Base-by-base conservation (phyloP, 2,888 invertebrate genomes). In the Phyllotreta striolata region DNA sequence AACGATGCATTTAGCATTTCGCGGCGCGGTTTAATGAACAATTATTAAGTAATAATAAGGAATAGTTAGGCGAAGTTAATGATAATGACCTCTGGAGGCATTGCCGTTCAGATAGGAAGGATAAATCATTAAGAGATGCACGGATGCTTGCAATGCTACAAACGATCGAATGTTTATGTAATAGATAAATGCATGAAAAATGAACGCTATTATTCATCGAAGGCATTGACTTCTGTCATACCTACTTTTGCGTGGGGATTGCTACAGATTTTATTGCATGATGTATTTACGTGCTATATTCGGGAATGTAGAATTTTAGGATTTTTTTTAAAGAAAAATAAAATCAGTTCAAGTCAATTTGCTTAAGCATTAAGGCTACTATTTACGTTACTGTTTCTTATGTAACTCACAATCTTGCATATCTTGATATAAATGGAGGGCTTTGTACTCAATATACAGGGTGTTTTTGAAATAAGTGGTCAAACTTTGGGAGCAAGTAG, bases 21-120 rank as follows among this genome's bases (percentile, higher is more conserved):
- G 47, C 38, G 44, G 56, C 51, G 46, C 40, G 47, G 49, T 57
- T 64, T 61, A 52, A 62, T 57, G 57, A 61, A 64, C 61, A 41
- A 64, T 64, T 61, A 64, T 64, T 61, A 57, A 47, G 52, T 57
- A 52, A 55, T 64, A 64, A 59, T 64, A 47, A 55, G 62, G 41
- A 52, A 58, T 63, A 63, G 57, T 63, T 62, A 47, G 41, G 54
- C 46, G 10, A 35, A 64, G 54, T 57, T 46, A 61, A 61, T 47
- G 57, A 64, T 64, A 61, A 61, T 61, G 57, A 64, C 61, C 64
- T 61, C 47, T 46, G 14, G 56, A 55, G 56, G 55, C 51, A 56
- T 58, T 60, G 64, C 49, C 59, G 51, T 52, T 12, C 40, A 58
- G 46, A 34, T 44, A 44, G 61, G 61, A 62, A 64, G 57, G 57